Percentiles rank a stretch among this genome's conserved stretches.
These are phyloP conservation scores for Metaphire vulgaris DNA, from an alignment of 1,140 invertebrate species.

Conservation along the genomic window DNA sequence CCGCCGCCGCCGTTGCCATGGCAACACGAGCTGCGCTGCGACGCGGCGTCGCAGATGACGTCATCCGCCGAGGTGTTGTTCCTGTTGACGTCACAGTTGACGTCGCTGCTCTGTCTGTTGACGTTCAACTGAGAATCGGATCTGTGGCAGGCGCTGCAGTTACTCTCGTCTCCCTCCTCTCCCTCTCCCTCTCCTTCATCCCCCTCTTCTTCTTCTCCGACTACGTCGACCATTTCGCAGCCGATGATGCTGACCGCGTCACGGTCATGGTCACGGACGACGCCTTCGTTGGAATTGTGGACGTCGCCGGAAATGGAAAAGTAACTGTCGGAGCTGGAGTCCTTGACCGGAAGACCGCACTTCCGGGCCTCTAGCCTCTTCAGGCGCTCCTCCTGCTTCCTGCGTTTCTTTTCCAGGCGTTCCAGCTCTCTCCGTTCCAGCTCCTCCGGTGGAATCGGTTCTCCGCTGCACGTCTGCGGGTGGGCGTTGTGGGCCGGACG, in stretches of 20 bases:
- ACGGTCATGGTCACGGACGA: background rate
- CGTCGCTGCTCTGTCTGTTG: background rate
- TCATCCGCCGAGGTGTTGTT: background rate
- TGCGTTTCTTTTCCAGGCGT: slow-evolving; percentile 60
- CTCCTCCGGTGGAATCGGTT: slow-evolving; percentile 92
- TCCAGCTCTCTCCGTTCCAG: slow-evolving; percentile 81
- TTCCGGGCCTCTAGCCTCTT: slow-evolving; percentile 1
- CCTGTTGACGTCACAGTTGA: background rate
- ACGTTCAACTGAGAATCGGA: background rate
- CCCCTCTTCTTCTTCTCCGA: no score
- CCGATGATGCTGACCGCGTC: background rate
- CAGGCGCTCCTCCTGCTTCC: slow-evolving; percentile 73
- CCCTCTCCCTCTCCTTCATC: no score
- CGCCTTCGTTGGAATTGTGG: background rate
- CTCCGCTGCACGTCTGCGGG: slow-evolving; percentile 92
- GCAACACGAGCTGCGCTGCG: background rate
- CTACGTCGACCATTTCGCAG: background rate
- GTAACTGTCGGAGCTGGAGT: background rate
- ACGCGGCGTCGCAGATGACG: background rate
- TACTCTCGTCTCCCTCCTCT: background rate
- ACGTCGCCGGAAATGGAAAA: background rate
- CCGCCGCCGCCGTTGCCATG: no score
- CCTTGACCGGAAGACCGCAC: background rate
- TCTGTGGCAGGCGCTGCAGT: background rate
- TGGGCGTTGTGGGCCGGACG: slow-evolving; percentile 96